Percentiles rank a stretch among this genome's conserved stretches.
phyloP scores from a whole-genome alignment of 2,888 invertebrate genomes.

The Odontomyia ornata region DNA sequence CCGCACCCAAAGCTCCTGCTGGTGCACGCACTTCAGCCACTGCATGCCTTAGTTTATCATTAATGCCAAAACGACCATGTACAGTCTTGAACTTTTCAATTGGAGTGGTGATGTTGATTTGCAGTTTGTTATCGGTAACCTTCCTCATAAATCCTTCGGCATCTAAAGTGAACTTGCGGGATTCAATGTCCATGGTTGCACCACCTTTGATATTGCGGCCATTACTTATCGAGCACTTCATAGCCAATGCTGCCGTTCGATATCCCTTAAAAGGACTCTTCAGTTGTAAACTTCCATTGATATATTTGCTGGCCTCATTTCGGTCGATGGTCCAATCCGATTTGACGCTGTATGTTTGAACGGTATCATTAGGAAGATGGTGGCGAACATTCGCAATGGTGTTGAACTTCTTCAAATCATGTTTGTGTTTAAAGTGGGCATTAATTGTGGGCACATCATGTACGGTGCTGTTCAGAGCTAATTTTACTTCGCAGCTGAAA shows the following conservation, averaged over 20 bases:
- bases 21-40: constrained; percentile 78
- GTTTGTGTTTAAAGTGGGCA: constrained; percentile 67
- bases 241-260: constrained; percentile 72
- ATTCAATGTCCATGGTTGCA: constrained; percentile 76
- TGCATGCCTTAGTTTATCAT: constrained; percentile 74
- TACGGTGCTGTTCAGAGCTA: constrained; percentile 69
- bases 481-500: constrained; percentile 65
- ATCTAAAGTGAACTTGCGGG: constrained; percentile 73
- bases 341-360: constrained; percentile 72
- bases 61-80: constrained; percentile 75
- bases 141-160: constrained; percentile 76
- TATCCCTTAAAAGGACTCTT: constrained; percentile 77
- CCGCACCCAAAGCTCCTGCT: constrained; percentile 74
- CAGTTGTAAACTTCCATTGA: constrained; percentile 67
- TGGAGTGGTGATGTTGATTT: constrained; percentile 79
- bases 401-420: constrained; percentile 65
- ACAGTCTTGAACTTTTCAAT: constrained; percentile 73
- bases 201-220: constrained; percentile 74
- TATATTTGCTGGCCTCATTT: constrained; percentile 68
- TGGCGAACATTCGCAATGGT: constrained; percentile 67
- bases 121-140: constrained; percentile 78
- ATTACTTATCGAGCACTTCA: constrained; percentile 72
- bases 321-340: constrained; percentile 75
- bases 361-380: constrained; percentile 57
- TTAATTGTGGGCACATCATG: constrained; percentile 69